Percentiles rank a stretch among this genome's conserved stretches.
These are phyloP conservation scores for Equus quagga DNA, from an alignment of 2,113 vertebrate genomes.

Conservation along the genomic window DNA sequence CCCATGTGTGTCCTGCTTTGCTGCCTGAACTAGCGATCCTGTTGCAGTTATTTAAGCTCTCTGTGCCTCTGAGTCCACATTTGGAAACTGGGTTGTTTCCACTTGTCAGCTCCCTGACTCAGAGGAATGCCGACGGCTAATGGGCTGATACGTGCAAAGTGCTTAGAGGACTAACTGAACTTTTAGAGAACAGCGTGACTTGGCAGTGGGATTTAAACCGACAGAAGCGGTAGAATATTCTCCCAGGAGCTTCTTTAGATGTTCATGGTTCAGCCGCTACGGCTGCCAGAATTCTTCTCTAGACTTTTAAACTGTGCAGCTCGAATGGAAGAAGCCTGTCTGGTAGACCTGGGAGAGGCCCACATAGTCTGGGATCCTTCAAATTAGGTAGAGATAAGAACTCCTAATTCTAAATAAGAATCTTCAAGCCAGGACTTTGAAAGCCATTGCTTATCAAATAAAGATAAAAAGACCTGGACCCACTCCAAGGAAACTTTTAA, in stretches of 20 bases:
- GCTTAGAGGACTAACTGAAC: constrained; percentile 38
- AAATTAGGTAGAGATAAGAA: constrained; percentile 63
- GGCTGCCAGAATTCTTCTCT: not conserved
- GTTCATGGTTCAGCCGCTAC: not conserved
- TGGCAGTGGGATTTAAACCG: not conserved
- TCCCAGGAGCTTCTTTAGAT: not conserved
- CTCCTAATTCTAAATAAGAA: constrained; percentile 68
- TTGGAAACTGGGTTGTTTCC: constrained; percentile 60
- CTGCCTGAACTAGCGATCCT: constrained; percentile 20
- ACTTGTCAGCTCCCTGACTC: constrained; percentile 16
- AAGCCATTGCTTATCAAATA: constrained; percentile 62
- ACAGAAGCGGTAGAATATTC: not conserved
- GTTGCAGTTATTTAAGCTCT: not conserved
- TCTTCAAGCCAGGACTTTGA: constrained; percentile 57
- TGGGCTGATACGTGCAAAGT: not conserved
- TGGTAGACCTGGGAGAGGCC: not conserved
- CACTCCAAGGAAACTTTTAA: constrained; percentile 69
- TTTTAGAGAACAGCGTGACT: not conserved
- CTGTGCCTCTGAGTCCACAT: not conserved
- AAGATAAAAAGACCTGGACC: constrained; percentile 50
- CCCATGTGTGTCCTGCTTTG: not conserved
- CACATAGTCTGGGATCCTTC: constrained; percentile 43
- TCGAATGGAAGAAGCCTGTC: not conserved
- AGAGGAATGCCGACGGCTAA: constrained; percentile 47
- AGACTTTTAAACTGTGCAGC: not conserved